phyloP scores from a whole-genome alignment of 2,113 vertebrate genomes.

The Cheilinus undulatus region DNA sequence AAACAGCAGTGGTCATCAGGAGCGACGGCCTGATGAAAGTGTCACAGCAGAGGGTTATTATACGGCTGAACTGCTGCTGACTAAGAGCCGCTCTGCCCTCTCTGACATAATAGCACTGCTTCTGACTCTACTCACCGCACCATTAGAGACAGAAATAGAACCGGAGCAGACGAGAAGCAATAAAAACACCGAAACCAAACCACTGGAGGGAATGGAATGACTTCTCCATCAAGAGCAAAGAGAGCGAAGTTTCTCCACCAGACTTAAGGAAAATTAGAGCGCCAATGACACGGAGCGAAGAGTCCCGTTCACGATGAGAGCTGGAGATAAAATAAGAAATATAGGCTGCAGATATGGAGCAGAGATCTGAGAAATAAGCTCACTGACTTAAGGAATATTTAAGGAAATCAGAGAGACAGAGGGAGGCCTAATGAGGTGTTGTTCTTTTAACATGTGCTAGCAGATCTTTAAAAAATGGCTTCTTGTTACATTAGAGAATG shows the following conservation, averaged over 20 bases:
- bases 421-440: neutral
- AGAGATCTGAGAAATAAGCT: slow-evolving; percentile 7
- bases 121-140: slow-evolving; percentile 39
- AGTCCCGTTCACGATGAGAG: slow-evolving; percentile 28
- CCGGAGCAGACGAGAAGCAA: slow-evolving; percentile 46
- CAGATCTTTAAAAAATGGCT: too few relatives aligned
- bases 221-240: slow-evolving; percentile 50
- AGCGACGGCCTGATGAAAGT: slow-evolving; percentile 12
- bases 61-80: slow-evolving; percentile 36
- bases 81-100: slow-evolving; percentile 32
- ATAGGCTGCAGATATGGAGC: slow-evolving; percentile 19
- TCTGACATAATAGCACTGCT: slow-evolving; percentile 19
- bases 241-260: slow-evolving; percentile 25
- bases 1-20: slow-evolving; percentile 33
- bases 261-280: slow-evolving; percentile 36
- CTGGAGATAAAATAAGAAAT: slow-evolving; percentile 3
- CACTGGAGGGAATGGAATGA: slow-evolving; percentile 43
- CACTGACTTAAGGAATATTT: slow-evolving; percentile 1
- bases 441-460: neutral
- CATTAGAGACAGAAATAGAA: slow-evolving; percentile 69
- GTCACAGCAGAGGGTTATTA: slow-evolving; percentile 51
- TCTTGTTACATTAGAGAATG: too few relatives aligned
- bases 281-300: slow-evolving; percentile 29
- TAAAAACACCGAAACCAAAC: slow-evolving; percentile 33
- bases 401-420: neutral